phyloP scores from a whole-genome alignment of 2,113 vertebrate species.

The Oryzias celebensis region DNA sequence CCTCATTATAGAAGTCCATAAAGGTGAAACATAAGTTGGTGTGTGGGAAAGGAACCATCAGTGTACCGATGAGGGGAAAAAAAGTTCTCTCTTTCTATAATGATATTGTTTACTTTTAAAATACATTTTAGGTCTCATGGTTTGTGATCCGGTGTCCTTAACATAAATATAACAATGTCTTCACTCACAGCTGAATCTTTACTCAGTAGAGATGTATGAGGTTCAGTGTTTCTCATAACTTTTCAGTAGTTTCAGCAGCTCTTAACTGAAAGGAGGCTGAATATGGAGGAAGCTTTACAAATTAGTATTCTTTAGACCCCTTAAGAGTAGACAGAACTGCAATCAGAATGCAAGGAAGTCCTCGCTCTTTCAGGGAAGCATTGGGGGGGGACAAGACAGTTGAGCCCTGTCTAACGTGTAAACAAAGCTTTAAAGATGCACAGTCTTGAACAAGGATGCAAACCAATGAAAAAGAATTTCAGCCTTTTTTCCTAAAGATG shows the following conservation, averaged over 20 bases:
- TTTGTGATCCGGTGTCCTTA: too few species aligned
- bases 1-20: conserved; percentile 33
- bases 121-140: too few species aligned
- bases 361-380: conserved; percentile 58
- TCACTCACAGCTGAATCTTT: too few species aligned
- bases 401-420: conserved; percentile 63
- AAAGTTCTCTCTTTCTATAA: too few species aligned
- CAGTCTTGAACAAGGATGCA: conserved; percentile 35
- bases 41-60: too few species aligned
- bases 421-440: conserved; percentile 68
- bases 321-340: conserved; percentile 54
- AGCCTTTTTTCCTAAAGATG: conserved; percentile 2
- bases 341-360: conserved; percentile 76
- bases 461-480: conserved; percentile 16
- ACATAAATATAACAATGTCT: too few species aligned
- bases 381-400: conserved; percentile 56
- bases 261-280: conserved; percentile 33
- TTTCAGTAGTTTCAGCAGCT: conserved; percentile 21
- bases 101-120: too few species aligned
- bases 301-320: conserved; percentile 75
- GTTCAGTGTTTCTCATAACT: too few species aligned
- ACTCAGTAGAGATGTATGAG: too few species aligned
- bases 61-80: too few species aligned
- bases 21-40: conserved; percentile 41
- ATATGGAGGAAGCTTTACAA: conserved; percentile 47